Percentiles rank a stretch among this genome's conserved stretches.
Evolutionary conservation across 2,797 vertebrate genomes (phyloP).

Genomic region (Leucoraja ocellata): DNA sequence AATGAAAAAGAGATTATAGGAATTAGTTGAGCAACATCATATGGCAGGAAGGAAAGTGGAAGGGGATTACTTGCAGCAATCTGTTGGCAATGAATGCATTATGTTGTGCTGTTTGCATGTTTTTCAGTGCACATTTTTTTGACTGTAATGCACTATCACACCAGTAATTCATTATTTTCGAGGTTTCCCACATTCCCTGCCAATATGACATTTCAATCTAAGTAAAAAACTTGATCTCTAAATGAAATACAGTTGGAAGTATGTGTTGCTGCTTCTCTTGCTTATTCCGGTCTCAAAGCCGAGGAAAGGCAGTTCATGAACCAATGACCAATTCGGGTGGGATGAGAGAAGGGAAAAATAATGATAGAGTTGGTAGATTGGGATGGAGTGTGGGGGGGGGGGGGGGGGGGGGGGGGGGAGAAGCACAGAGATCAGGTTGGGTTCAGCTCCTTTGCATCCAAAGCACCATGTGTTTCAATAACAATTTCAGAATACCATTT

Average conservation of each 20-base stretch:
- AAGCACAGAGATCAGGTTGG: neutral
- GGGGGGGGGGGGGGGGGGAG: no score
- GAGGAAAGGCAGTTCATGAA: neutral
- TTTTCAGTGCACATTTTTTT: neutral
- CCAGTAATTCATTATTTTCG: neutral
- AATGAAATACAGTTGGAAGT: neutral
- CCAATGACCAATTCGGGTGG: neutral
- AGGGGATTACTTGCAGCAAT: neutral
- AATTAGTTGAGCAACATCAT: neutral
- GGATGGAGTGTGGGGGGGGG: neutral
- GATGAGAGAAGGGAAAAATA: neutral
- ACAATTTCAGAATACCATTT: no score
- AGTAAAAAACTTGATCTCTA: neutral
- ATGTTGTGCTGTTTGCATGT: neutral
- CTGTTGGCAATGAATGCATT: constrained; percentile 18
- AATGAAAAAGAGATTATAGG: neutral
- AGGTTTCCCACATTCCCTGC: neutral
- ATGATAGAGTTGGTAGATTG: neutral
- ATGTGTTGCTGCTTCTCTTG: neutral
- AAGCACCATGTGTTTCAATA: neutral
- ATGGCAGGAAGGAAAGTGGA: neutral
- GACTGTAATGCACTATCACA: constrained; percentile 8
- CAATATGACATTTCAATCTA: constrained; percentile 19
- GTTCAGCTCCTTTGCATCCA: neutral
- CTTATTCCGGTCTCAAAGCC: neutral